phyloP scores from a whole-genome alignment of 92 coral and sea anemone genomes.

The Blastomussa wellsi region DNA sequence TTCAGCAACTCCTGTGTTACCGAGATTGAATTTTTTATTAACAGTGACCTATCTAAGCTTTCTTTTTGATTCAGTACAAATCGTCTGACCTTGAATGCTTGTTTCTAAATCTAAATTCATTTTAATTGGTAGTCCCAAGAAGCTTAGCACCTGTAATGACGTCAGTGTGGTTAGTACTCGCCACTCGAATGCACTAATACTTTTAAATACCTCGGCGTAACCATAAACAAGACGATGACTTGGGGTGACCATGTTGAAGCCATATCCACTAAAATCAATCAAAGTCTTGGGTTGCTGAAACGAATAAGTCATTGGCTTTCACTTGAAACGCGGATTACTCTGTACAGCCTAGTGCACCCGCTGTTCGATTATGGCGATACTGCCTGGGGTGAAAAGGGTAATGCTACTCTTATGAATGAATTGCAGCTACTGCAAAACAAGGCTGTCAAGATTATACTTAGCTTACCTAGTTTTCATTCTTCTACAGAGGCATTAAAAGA shows the following conservation, averaged over 20 bases:
- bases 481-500: not conserved
- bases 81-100: constrained; percentile 24
- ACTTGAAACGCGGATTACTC: not conserved
- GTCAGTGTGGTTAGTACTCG: not conserved
- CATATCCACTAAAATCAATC: constrained; percentile 5
- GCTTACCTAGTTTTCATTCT: not conserved
- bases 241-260: constrained; percentile 39
- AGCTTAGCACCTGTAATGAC: not conserved
- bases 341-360: not conserved
- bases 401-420: not conserved
- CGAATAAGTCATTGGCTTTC: not conserved
- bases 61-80: constrained; percentile 25
- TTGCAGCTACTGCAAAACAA: too few species aligned
- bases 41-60: constrained; percentile 25
- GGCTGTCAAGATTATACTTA: not conserved
- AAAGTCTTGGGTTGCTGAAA: constrained; percentile 5
- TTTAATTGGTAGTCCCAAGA: constrained; percentile 15
- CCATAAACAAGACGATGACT: constrained; percentile 9
- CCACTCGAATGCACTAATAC: not conserved
- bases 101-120: constrained; percentile 32
- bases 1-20: not conserved
- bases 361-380: not conserved
- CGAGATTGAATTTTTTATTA: not conserved
- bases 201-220: constrained; percentile 29
- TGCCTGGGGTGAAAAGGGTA: not conserved